phyloP scores from a whole-genome alignment of 2,113 vertebrate species.

The Equus przewalskii region DNA sequence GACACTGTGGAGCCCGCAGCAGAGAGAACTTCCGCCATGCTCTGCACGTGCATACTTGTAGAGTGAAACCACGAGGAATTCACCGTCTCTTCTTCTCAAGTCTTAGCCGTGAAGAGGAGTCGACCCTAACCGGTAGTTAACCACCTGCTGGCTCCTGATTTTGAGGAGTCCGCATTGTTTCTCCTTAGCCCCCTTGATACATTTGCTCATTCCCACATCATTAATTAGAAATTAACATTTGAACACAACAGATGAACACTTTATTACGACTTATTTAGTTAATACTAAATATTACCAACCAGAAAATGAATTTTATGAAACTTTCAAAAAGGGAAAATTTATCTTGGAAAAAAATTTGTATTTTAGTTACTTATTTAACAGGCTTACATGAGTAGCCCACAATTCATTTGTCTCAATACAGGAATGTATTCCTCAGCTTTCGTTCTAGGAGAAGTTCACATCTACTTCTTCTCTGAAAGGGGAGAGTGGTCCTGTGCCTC shows the following conservation, averaged over 20 bases:
- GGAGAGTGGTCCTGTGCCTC: background rate
- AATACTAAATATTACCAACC: background rate
- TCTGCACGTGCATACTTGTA: background rate
- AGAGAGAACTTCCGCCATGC: background rate
- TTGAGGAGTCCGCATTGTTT: background rate
- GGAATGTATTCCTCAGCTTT: background rate
- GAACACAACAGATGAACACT: background rate
- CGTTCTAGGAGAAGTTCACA: background rate
- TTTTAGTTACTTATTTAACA: background rate
- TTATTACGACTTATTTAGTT: background rate
- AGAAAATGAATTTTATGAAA: background rate
- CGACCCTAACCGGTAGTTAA: background rate
- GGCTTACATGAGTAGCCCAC: background rate
- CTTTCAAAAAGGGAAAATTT: background rate
- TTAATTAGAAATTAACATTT: conserved; percentile 20
- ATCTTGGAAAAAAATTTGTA: background rate
- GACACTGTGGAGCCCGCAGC: background rate
- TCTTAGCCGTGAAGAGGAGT: background rate
- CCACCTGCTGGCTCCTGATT: background rate
- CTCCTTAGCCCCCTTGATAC: background rate
- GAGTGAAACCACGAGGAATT: background rate
- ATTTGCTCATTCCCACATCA: background rate
- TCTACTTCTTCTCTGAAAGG: background rate
- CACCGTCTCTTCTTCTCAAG: background rate
- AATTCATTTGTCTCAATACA: background rate